Evolutionary conservation across 2,113 vertebrate species (phyloP).

Genomic region (Scartelaos histophorus): DNA sequence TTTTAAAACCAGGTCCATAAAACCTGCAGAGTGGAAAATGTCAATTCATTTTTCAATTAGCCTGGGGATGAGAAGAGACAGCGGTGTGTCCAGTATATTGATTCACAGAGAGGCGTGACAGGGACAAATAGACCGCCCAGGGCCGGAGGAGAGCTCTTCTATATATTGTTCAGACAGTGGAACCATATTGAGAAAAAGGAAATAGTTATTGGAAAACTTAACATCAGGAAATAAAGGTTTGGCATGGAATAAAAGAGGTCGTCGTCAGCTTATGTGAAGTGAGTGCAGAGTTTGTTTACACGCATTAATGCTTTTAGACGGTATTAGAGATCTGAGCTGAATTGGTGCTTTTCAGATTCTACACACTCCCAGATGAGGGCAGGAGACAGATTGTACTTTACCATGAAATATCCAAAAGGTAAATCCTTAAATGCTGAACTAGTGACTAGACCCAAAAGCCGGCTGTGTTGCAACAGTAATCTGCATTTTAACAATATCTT

Average conservation of each 20-base stretch:
- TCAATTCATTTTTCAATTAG: constrained; percentile 40
- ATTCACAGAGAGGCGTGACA: constrained; percentile 33
- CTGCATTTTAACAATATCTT: too few species aligned
- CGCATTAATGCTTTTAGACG: neutral
- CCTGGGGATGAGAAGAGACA: constrained; percentile 44
- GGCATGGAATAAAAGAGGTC: neutral
- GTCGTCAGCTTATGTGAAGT: neutral
- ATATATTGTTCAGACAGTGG: constrained; percentile 15
- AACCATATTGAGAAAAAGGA: constrained; percentile 24
- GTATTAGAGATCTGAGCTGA: too few species aligned
- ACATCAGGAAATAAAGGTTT: constrained; percentile 13
- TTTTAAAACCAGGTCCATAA: constrained; percentile 30
- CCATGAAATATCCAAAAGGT: too few species aligned
- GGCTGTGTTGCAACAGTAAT: too few species aligned
- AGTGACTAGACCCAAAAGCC: too few species aligned
- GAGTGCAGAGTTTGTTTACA: neutral
- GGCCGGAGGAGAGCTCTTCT: constrained; percentile 1
- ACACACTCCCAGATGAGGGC: too few species aligned
- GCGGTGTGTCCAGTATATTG: constrained; percentile 39
- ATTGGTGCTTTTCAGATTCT: too few species aligned
- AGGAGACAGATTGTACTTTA: too few species aligned
- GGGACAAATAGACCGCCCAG: constrained; percentile 38
- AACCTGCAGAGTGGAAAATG: constrained; percentile 37
- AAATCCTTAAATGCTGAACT: too few species aligned
- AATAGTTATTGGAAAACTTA: constrained; percentile 11